Evolutionary conservation across 2,888 invertebrate genomes (phyloP), one percentile per base, ranked within the genome.

Genomic region (Dorcus parallelipipedus): DNA sequence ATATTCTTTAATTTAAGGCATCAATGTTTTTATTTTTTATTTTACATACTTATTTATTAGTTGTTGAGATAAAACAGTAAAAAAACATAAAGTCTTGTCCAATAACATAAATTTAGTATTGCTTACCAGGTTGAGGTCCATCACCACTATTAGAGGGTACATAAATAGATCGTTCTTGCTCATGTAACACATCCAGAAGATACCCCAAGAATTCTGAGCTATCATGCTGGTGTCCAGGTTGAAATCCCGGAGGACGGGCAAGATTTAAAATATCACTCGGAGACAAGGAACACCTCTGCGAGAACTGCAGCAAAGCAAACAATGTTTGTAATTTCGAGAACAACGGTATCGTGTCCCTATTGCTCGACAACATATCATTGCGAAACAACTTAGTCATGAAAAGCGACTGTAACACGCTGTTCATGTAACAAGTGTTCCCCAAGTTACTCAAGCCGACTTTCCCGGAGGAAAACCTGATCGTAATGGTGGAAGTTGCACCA

Each of bases 391-490:
- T 87, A 26, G 93, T 91, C 84, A 91, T 89, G 55, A 88, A 88
- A 42, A 94, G 79, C 0, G 93, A 91, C 76, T 94, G 94, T 59
- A 93, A 78, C 1, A 93, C 88, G 73, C 92, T 91, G 78, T 94
- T 94, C 89, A 93, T 90, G 69, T 93, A 94, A 75, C 94, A 94
- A 0, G 93, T 93, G 71, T 93, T 94, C 33, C 93, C 93, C 42
- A 93, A 81, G 80, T 94, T 94, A 41, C 86, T 83, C 20, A 94
- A 81, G 1, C 93, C 93, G 3, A 90, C 89, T 79, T 87, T 84
- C 60, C 80, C 80, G 9, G 78, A 69, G 6, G 75, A 70, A 60
- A 74, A 73, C 40, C 64, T 67, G 47, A 65, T 61, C 10, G 69
- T 52, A 9, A 69, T 63, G 8, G 66, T 58, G 1, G 71, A 63